phyloP scores from a whole-genome alignment of 1,140 invertebrate species.

The Bombus vancouverensis region DNA sequence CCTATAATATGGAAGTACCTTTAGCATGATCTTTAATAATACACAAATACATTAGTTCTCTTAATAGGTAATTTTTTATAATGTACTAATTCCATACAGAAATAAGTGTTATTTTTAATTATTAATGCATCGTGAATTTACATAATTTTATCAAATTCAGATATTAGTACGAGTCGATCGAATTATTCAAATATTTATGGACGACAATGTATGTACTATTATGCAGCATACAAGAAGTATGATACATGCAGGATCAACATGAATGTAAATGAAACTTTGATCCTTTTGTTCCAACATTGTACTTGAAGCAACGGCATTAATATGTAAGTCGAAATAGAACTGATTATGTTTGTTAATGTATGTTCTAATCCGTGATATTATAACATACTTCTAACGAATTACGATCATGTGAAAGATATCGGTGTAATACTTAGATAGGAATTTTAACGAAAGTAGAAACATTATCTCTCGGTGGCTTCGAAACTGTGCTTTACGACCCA shows the following conservation, averaged over 20 bases:
- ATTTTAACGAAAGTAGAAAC: slow-evolving; percentile 38
- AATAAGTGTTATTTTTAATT: no score
- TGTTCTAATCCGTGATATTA: background rate
- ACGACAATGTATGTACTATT: background rate
- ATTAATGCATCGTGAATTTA: no score
- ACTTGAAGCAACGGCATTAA: background rate
- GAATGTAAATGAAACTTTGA: slow-evolving; percentile 41
- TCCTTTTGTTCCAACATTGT: slow-evolving; percentile 17
- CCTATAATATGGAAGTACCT: no score
- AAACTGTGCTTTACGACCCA: background rate
- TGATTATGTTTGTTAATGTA: background rate
- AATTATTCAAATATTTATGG: background rate
- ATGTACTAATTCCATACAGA: no score
- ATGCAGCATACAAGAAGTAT: background rate
- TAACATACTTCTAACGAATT: slow-evolving; percentile 7
- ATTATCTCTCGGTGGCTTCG: slow-evolving; percentile 2
- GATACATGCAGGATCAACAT: background rate
- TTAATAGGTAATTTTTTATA: no score
- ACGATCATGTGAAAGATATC: slow-evolving; percentile 22
- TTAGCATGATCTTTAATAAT: no score
- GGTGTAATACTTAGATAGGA: slow-evolving; percentile 1
- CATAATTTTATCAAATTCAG: background rate
- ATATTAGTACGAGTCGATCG: background rate
- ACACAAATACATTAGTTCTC: no score
- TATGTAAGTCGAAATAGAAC: background rate